phyloP scores from a whole-genome alignment of 2,888 invertebrate species.

The Cepaea hortensis region DNA sequence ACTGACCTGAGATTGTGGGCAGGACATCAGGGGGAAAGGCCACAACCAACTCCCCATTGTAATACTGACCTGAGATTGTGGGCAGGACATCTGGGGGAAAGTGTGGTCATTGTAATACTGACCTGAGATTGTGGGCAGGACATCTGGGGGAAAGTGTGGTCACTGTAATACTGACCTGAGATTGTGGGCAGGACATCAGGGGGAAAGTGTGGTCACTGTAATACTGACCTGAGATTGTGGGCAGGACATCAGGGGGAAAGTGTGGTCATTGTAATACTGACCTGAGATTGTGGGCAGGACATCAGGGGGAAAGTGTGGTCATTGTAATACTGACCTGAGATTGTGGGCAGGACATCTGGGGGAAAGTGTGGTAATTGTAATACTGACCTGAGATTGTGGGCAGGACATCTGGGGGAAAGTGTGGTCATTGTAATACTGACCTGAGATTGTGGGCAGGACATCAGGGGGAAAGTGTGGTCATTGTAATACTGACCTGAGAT shows the following conservation, averaged over 20 bases:
- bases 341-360: background rate
- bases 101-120: conserved; percentile 15
- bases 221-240: background rate
- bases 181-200: background rate
- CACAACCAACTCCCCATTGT: too few species aligned
- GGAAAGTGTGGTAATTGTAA: background rate
- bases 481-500: conserved; percentile 79
- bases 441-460: background rate
- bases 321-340: background rate
- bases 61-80: conserved; percentile 80
- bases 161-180: background rate
- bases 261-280: conserved; percentile 48
- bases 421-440: background rate
- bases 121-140: background rate
- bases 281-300: conserved; percentile 86
- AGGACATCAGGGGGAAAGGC: too few species aligned
- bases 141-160: too few species aligned
- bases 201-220: background rate
- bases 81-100: conserved; percentile 91
- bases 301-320: conserved; percentile 84
- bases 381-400: background rate
- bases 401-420: background rate
- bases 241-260: background rate
- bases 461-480: background rate
- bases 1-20: background rate